Percentiles rank a stretch among this genome's conserved stretches.
phyloP scores from a whole-genome alignment of 2,888 invertebrate genomes.

The Eilema sororculum region DNA sequence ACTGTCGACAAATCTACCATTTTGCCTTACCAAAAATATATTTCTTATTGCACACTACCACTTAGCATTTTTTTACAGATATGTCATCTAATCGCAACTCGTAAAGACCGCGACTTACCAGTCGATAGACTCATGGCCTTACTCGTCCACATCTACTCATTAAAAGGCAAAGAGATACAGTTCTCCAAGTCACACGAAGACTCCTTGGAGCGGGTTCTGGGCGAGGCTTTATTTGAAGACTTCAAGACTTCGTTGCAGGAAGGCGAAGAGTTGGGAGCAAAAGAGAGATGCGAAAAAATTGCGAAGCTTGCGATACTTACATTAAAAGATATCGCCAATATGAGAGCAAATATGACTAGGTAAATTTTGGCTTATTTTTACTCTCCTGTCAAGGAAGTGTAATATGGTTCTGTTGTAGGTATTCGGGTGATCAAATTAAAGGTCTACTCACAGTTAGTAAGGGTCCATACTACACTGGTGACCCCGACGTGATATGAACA shows the following conservation, averaged over 20 bases:
- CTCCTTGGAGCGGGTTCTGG: constrained; percentile 70
- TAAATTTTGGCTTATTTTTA: constrained; percentile 53
- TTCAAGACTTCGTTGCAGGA: constrained; percentile 67
- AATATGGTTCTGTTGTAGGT: too few species aligned
- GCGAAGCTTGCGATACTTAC: constrained; percentile 65
- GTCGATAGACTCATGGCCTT: constrained; percentile 88
- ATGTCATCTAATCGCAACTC: constrained; percentile 85
- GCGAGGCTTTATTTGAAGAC: constrained; percentile 87
- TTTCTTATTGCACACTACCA: too few species aligned
- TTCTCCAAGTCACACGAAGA: constrained; percentile 85
- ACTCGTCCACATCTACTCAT: constrained; percentile 88
- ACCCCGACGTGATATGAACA: too few species aligned
- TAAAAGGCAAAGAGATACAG: constrained; percentile 86
- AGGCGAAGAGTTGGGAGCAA: constrained; percentile 56
- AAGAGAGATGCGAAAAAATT: constrained; percentile 67
- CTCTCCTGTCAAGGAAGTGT: too few species aligned
- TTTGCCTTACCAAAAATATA: too few species aligned
- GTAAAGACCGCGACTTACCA: constrained; percentile 82
- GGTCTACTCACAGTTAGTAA: too few species aligned
- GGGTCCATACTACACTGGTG: too few species aligned
- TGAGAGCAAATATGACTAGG: constrained; percentile 74
- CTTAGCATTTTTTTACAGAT: constrained; percentile 79
- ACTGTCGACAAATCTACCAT: too few species aligned
- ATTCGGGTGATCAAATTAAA: too few species aligned
- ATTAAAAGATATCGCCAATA: constrained; percentile 73